Evolutionary conservation across 2,888 invertebrate species (phyloP).

Genomic region (Noctua comes): DNA sequence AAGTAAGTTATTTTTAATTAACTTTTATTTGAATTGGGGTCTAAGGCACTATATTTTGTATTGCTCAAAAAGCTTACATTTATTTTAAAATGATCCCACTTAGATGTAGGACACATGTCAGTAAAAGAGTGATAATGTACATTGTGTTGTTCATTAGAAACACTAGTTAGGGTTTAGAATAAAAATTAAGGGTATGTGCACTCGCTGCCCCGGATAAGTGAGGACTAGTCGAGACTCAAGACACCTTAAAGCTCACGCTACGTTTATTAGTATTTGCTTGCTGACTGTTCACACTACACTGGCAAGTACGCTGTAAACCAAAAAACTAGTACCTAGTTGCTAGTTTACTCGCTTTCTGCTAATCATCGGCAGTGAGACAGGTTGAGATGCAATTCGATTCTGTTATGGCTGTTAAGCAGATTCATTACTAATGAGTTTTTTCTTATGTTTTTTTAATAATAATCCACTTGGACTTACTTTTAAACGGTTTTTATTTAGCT

Average conservation of each 20-base stretch:
- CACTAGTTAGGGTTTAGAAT: too few relatives aligned
- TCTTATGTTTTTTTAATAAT: neutral
- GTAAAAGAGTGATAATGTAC: neutral
- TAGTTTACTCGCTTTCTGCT: neutral
- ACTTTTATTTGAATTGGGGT: neutral
- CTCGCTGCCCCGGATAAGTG: too few relatives aligned
- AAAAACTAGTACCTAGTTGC: neutral
- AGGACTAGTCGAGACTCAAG: too few relatives aligned
- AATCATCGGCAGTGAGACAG: neutral
- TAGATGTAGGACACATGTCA: neutral
- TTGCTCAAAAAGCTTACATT: neutral
- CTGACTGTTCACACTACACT: neutral
- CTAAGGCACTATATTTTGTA: neutral
- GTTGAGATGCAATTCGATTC: neutral
- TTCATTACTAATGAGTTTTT: neutral
- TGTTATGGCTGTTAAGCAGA: neutral
- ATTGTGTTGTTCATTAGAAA: too few relatives aligned
- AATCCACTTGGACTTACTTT: neutral
- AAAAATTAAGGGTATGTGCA: too few relatives aligned
- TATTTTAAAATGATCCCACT: neutral
- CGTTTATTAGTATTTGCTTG: neutral
- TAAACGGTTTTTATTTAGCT: neutral
- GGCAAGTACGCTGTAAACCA: neutral
- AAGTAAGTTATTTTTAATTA: slow-evolving; percentile 76
- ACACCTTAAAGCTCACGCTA: too few relatives aligned